Percentiles rank a stretch among this genome's conserved stretches.
Conservation (phyloP, 2,797 vertebrate species). For the Anas capensis region DNA sequence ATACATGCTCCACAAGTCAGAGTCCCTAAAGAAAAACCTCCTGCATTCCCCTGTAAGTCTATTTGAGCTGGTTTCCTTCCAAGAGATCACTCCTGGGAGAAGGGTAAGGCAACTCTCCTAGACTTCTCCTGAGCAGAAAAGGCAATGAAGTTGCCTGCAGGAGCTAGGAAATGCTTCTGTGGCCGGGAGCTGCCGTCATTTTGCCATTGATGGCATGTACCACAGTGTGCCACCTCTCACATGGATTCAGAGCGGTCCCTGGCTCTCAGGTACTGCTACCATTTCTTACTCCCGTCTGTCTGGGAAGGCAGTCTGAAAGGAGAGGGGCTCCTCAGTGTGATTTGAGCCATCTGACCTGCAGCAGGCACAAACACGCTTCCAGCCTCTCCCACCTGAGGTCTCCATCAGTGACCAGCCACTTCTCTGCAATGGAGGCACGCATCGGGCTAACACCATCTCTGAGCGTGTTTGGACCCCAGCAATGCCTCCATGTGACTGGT, state of each 20-base stretch:
- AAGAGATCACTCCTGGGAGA: slow-evolving; percentile 3
- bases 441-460: not conserved
- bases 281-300: not conserved
- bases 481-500: not conserved
- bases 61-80: slow-evolving; percentile 49
- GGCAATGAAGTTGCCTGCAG: not conserved
- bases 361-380: not conserved
- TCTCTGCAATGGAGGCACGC: not conserved
- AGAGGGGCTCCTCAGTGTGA: not conserved
- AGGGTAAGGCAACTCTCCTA: not conserved
- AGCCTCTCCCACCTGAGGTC: not conserved
- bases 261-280: rapidly evolving
- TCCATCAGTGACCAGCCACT: not conserved
- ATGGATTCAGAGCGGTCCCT: not conserved
- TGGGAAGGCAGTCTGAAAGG: not conserved
- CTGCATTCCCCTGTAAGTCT: slow-evolving; percentile 33
- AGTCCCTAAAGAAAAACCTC: slow-evolving; percentile 12
- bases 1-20: slow-evolving; percentile 3
- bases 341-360: not conserved
- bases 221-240: not conserved
- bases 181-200: not conserved
- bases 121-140: not conserved
- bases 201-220: not conserved
- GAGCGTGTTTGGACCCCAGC: not conserved
- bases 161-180: not conserved